Conservation (phyloP, 1,140 invertebrate genomes). For the Drosophila elegans region DNA sequence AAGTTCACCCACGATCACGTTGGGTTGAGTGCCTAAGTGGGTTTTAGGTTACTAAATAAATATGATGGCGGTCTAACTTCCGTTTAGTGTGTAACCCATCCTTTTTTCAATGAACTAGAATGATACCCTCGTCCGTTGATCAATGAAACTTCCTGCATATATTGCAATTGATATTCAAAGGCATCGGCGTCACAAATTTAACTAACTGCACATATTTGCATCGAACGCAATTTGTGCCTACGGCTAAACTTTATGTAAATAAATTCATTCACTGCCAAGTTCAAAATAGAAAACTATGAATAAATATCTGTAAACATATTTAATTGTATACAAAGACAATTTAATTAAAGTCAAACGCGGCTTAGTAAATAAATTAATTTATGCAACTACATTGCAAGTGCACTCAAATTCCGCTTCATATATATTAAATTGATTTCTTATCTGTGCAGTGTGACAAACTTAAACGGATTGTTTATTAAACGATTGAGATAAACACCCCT, state of each 20-base stretch:
- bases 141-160: slow-evolving; percentile 16
- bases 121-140: neutral
- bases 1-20: slow-evolving; percentile 26
- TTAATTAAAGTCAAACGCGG: slow-evolving; percentile 7
- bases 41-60: slow-evolving; percentile 21
- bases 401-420: neutral
- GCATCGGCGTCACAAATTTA: slow-evolving; percentile 26
- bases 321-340: slow-evolving; percentile 18
- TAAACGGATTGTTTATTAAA: slow-evolving; percentile 29
- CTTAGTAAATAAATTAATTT: slow-evolving; percentile 8
- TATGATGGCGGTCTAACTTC: slow-evolving; percentile 10
- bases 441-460: slow-evolving; percentile 15
- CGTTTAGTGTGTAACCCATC: slow-evolving; percentile 25
- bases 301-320: slow-evolving; percentile 17
- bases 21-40: neutral
- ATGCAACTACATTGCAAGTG: slow-evolving; percentile 25
- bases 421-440: slow-evolving; percentile 49
- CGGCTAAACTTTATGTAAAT: slow-evolving; percentile 16
- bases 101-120: slow-evolving; percentile 33
- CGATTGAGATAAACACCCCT: neutral
- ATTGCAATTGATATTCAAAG: slow-evolving; percentile 24
- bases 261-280: slow-evolving; percentile 56
- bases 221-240: slow-evolving; percentile 14
- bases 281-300: slow-evolving; percentile 38
- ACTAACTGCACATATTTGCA: slow-evolving; percentile 6